Evolutionary conservation across 2,113 vertebrate genomes (phyloP).

Genomic region (Eupsittula cactorum): DNA sequence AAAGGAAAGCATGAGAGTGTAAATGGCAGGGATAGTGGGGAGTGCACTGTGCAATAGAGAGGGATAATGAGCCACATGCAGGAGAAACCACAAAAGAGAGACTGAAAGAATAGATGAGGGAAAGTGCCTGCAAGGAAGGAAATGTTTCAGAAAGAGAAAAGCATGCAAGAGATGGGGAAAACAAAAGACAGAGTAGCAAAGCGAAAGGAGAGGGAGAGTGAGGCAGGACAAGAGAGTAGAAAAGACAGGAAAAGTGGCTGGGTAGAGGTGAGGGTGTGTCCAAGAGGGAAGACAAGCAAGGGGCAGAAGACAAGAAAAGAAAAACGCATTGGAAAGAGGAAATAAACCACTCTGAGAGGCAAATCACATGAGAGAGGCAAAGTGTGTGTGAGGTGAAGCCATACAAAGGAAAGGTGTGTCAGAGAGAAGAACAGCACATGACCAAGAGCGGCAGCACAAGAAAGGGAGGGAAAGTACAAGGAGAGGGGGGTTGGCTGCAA

Average conservation of each 20-base stretch:
- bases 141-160: not conserved
- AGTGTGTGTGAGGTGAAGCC: not conserved
- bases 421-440: not conserved
- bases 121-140: not conserved
- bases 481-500: not conserved
- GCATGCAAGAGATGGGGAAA: not conserved
- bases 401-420: not conserved
- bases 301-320: rapidly evolving
- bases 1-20: not conserved
- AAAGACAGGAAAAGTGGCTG: not conserved
- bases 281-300: not conserved
- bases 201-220: not conserved
- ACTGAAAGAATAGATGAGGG: not conserved
- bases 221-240: not conserved
- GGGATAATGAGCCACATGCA: not conserved
- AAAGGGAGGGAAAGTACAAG: not conserved
- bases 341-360: not conserved
- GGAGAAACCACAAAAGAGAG: not conserved
- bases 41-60: not conserved
- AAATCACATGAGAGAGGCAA: not conserved
- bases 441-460: not conserved
- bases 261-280: not conserved
- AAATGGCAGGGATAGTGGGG: no score
- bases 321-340: not conserved
- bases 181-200: not conserved